Conservation (phyloP, 2,888 invertebrate genomes). For the Venusia cambrica region DNA sequence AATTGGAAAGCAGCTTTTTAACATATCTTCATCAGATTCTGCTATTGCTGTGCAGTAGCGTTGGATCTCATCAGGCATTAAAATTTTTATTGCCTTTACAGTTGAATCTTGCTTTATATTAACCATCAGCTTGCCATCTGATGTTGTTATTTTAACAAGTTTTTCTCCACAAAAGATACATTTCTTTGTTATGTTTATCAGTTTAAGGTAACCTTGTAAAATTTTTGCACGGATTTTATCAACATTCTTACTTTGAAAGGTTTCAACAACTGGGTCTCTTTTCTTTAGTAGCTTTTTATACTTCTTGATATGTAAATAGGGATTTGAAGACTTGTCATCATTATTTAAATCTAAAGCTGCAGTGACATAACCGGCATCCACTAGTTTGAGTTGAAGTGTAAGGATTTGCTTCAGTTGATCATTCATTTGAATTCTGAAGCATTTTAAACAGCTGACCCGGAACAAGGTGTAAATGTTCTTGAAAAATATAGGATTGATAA, state of each 20-base stretch:
- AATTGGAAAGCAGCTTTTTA: constrained; percentile 87
- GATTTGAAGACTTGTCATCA: constrained; percentile 55
- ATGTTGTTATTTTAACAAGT: constrained; percentile 78
- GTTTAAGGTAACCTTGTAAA: constrained; percentile 66
- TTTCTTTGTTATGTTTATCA: constrained; percentile 61
- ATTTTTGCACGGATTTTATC: constrained; percentile 70
- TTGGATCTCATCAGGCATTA: constrained; percentile 85
- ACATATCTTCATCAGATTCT: constrained; percentile 84
- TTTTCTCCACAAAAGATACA: constrained; percentile 79
- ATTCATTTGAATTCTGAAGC: constrained; percentile 84
- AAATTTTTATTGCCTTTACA: constrained; percentile 63
- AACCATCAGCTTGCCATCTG: constrained; percentile 83
- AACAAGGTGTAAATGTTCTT: constrained; percentile 86
- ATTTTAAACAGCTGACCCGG: constrained; percentile 85
- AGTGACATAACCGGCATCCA: constrained; percentile 87
- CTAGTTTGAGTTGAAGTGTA: constrained; percentile 84
- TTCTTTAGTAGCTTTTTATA: constrained; percentile 56
- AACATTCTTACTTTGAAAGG: constrained; percentile 70
- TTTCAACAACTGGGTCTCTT: constrained; percentile 47
- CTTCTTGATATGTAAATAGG: constrained; percentile 67
- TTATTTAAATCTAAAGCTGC: constrained; percentile 86
- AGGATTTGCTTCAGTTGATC: constrained; percentile 79
- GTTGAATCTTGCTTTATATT: constrained; percentile 48
- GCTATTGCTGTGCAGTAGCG: constrained; percentile 87
- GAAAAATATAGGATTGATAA: constrained; percentile 95